Conservation (phyloP, 1,140 invertebrate genomes). For the Lycorma delicatula region DNA sequence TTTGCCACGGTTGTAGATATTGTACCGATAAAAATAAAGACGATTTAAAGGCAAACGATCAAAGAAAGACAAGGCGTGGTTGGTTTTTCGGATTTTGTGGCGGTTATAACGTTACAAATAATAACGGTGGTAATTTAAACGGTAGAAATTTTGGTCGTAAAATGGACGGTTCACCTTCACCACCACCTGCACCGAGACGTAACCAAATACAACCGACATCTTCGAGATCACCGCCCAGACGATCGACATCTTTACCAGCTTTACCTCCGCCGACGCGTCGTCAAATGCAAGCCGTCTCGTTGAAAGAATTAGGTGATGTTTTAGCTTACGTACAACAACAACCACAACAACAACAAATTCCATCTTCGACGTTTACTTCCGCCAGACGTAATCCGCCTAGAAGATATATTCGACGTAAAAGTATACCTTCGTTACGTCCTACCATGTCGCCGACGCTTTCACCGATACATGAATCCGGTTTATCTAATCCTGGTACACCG, state of each 20-base stretch:
- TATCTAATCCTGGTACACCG: constrained; percentile 50
- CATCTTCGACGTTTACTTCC: no score
- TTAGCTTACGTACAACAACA: constrained; percentile 34
- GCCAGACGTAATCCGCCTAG: constrained; percentile 17
- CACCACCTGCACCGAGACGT: constrained; percentile 19
- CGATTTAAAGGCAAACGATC: constrained; percentile 6
- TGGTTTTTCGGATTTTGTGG: no score
- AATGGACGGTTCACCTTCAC: constrained; percentile 13
- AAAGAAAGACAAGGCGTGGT: no score
- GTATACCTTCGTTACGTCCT: constrained; percentile 43
- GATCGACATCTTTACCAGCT: constrained; percentile 36
- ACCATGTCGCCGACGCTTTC: constrained; percentile 46
- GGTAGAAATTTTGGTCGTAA: constrained; percentile 20
- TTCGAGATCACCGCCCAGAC: constrained; percentile 25
- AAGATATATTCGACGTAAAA: constrained; percentile 36
- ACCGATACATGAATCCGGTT: constrained; percentile 61
- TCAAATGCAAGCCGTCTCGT: constrained; percentile 35
- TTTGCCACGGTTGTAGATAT: background rate
- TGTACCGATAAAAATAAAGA: background rate
- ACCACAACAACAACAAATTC: no score
- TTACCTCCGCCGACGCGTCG: constrained; percentile 41
- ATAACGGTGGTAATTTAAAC: no score
- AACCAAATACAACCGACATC: constrained; percentile 17
- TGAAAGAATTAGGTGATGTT: constrained; percentile 44
- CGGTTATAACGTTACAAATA: no score